Base-by-base conservation (phyloP, 2,113 vertebrate species). In the Dicrurus megarhynchus region DNA sequence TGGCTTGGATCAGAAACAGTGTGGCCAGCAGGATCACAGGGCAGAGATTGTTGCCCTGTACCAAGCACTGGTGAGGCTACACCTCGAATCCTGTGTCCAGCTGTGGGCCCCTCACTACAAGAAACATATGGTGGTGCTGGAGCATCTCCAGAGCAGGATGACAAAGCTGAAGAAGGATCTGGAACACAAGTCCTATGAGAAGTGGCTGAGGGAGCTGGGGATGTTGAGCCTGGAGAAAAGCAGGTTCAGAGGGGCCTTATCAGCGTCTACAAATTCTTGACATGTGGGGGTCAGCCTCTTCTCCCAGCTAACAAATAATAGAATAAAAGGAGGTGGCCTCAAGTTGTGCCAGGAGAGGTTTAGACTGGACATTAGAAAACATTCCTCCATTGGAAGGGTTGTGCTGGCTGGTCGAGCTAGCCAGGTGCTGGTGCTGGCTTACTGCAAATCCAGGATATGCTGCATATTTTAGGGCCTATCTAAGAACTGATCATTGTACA, bases 21-120 rank as follows among this genome's bases (percentile, higher is more conserved):
- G 39, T 35, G 63, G 21, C 35, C 55, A 76, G 61, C 47, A 69
- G 70, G 30, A 55, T 7, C 1, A 2, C 1, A 2, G n/a, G 41
- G 24, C 55, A 76, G 61, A 67, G 53, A 35, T 23, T 35, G 11
- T 23, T 46, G 39, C 47, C 12, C 30, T 35, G 47, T 19, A 41
- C 21, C 22, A 18, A 41, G 41, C 21, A 19, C 20, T 47, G 30
- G 7, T 32, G 55, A 61, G 30, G 56, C 20, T 10, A 6, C 30
- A 35, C 15, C 4, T 27, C 1, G 0, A 77, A 49, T 24, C 41
- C 47, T 35, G 35, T 6, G 4, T 27, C 22, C 71, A 28, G 5
- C 1, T 49, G 35, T 20, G 41, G 55, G 30, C 5, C 13, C 8
- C 15, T 83, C 32, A 33, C 15, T 16, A 28, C 18, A 42, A 27